These are phyloP conservation scores for Mimumesa dahlbomi DNA, from an alignment of 2,888 invertebrate species.

Conservation along the genomic window DNA sequence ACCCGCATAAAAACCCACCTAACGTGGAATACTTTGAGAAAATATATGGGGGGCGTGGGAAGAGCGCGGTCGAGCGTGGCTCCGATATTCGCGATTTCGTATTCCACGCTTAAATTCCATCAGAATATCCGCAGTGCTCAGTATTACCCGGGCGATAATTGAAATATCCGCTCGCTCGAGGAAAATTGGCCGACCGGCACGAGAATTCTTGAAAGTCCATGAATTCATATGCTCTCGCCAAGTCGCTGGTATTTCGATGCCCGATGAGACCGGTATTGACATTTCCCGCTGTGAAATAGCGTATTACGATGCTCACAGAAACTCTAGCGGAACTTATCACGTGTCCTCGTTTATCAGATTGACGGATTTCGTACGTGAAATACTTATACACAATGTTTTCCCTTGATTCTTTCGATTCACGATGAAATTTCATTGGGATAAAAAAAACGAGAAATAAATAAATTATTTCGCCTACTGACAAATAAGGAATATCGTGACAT, in stretches of 20 bases:
- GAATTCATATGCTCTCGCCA: conserved; percentile 21
- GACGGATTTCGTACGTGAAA: too few species aligned
- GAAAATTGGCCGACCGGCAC: conserved; percentile 8
- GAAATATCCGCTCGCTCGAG: conserved; percentile 17
- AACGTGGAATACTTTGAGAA: neutral
- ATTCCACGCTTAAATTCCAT: conserved; percentile 10
- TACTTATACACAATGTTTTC: too few species aligned
- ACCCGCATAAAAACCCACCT: neutral
- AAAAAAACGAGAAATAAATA: too few species aligned
- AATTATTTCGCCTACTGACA: too few species aligned
- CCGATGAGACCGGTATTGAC: conserved; percentile 5
- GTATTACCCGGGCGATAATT: conserved; percentile 27
- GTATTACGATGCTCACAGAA: neutral
- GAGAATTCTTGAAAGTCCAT: conserved; percentile 27
- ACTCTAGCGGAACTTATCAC: too few species aligned
- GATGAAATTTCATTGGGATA: too few species aligned
- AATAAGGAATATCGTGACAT: too few species aligned
- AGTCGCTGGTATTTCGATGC: conserved; percentile 6
- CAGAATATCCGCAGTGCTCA: neutral
- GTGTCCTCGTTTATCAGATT: too few species aligned
- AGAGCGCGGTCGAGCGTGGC: neutral
- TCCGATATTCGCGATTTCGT: neutral
- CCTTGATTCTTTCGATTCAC: too few species aligned
- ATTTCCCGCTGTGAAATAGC: neutral
- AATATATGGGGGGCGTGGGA: neutral